These are phyloP conservation scores for Falco cherrug DNA, from an alignment of 2,797 vertebrate genomes.

Conservation along the genomic window DNA sequence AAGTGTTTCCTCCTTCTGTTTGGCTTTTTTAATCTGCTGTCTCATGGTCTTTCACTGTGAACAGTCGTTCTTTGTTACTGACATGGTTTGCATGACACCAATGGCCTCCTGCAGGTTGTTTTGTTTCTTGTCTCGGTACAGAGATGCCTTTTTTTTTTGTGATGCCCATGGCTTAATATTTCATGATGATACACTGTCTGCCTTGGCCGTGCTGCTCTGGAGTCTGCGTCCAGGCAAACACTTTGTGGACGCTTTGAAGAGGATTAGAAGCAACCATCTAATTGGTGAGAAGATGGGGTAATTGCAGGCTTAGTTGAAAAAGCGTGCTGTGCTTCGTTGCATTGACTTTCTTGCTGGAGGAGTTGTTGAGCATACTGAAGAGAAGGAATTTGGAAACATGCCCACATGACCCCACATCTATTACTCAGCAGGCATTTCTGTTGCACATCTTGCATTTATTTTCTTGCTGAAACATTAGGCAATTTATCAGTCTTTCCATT, in stretches of 20 bases:
- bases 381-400: neutral
- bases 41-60: neutral
- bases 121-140: neutral
- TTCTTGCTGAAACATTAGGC: neutral
- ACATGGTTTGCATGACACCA: neutral
- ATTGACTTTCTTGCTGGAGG: neutral
- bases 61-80: neutral
- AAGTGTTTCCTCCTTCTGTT: neutral
- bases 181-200: neutral
- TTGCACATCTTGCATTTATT: slow-evolving; percentile 13
- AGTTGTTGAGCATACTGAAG: neutral
- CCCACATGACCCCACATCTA: neutral
- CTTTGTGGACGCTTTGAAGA: neutral
- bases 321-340: neutral
- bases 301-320: neutral
- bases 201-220: neutral
- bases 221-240: neutral
- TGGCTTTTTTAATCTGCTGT: neutral
- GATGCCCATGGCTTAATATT: neutral
- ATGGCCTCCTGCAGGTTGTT: neutral
- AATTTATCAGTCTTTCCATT: neutral
- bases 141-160: neutral
- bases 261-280: neutral
- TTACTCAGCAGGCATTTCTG: slow-evolving; percentile 15
- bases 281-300: neutral